Conservation (phyloP, 37 sponge, comb jelly and placozoan genomes). For the Cliona cf. orientalis region DNA sequence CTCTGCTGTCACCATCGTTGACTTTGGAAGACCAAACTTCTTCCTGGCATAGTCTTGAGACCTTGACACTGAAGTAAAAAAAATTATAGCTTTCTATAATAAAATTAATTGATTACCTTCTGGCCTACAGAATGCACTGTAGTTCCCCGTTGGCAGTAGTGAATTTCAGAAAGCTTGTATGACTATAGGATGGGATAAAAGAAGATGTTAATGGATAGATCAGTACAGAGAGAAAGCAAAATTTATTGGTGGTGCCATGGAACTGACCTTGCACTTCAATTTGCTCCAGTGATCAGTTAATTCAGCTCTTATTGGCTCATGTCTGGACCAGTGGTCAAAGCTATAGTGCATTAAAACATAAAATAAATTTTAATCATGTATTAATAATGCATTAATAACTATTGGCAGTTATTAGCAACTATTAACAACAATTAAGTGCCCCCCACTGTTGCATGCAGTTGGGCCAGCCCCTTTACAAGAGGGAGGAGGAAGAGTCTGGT, state of each 20-base stretch:
- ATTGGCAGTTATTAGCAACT: no score
- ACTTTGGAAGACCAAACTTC: neutral
- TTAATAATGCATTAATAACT: no score
- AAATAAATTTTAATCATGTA: neutral
- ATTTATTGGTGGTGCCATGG: neutral
- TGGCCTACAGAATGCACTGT: slow-evolving; percentile 38
- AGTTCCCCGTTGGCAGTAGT: slow-evolving; percentile 50
- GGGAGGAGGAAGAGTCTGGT: no score
- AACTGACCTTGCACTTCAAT: slow-evolving; percentile 43
- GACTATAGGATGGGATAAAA: slow-evolving; percentile 38
- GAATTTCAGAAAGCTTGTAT: slow-evolving; percentile 48
- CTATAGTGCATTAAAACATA: slow-evolving; percentile 11
- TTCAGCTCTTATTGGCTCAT: slow-evolving; percentile 7
- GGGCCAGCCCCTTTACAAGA: no score
- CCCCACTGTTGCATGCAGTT: no score
- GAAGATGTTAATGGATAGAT: no score
- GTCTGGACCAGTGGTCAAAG: slow-evolving; percentile 60
- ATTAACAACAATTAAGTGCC: no score
- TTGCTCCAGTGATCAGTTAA: slow-evolving; percentile 82
- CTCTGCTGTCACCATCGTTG: slow-evolving; percentile 5
- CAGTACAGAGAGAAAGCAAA: neutral
- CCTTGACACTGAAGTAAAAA: neutral
- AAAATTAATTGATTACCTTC: slow-evolving; percentile 30
- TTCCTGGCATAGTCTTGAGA: neutral
- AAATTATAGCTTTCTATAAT: neutral